Conservation (phyloP, 2,797 vertebrate species). For the Cuculus canorus region DNA sequence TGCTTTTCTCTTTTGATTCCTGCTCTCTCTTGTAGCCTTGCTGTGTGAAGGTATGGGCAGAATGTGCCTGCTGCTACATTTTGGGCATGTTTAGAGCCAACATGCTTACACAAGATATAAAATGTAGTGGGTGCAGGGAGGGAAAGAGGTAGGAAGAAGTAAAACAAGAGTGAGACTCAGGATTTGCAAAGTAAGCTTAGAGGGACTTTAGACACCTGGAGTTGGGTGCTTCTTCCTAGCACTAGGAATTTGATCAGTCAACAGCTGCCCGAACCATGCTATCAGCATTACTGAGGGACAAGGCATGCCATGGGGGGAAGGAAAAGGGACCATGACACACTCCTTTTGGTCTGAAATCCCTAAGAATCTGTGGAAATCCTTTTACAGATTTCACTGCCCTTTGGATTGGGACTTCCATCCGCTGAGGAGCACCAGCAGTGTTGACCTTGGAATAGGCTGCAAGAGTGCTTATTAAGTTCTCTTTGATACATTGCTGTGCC, state of each 20-base stretch:
- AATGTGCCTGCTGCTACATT: not conserved
- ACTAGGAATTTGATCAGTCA: not conserved
- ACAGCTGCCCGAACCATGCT: not conserved
- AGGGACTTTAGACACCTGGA: not conserved
- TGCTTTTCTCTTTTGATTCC: not conserved
- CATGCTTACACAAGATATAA: not conserved
- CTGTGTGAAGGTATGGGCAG: not conserved
- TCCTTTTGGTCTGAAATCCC: not conserved
- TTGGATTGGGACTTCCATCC: not conserved
- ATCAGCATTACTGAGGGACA: not conserved
- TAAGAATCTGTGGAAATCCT: not conserved
- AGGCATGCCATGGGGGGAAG: fast-evolving
- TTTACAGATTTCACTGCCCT: not conserved
- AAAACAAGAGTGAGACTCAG: not conserved
- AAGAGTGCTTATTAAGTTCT: not conserved
- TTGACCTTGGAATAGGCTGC: not conserved
- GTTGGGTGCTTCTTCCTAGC: not conserved
- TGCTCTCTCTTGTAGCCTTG: not conserved
- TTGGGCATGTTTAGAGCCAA: not conserved
- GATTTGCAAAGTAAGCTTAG: not conserved
- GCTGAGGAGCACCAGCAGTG: not conserved
- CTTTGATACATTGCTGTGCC: not conserved
- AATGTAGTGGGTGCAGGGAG: not conserved
- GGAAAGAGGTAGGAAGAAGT: not conserved
- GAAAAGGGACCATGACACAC: not conserved